phyloP scores from a whole-genome alignment of 2,113 vertebrate genomes.

The Catharus bicknelli region DNA sequence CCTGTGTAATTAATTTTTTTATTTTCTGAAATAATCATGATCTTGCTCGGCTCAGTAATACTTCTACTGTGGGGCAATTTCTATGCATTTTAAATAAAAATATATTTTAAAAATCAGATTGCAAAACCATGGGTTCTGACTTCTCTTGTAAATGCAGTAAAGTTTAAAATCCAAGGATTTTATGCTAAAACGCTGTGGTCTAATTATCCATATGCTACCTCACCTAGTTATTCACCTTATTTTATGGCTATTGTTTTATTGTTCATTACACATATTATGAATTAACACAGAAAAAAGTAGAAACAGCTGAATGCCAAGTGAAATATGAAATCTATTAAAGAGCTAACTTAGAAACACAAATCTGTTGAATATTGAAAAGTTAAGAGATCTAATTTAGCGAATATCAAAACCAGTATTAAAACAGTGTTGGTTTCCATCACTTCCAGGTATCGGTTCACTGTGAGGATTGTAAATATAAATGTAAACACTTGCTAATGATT shows the following conservation, averaged over 20 bases:
- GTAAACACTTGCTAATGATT: conserved; percentile 62
- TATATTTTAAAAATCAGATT: neutral
- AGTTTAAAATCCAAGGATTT: neutral
- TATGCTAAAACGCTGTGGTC: neutral
- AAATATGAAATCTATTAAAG: neutral
- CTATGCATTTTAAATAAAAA: neutral
- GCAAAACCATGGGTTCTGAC: neutral
- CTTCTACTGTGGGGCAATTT: neutral
- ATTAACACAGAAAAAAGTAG: neutral
- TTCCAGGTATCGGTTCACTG: neutral
- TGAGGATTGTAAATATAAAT: conserved; percentile 42
- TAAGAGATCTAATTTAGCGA: neutral
- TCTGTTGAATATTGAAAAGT: conserved; percentile 20
- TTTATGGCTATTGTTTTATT: neutral
- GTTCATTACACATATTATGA: neutral
- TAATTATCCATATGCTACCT: neutral
- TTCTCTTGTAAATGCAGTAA: neutral
- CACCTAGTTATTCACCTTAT: neutral
- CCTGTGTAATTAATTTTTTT: neutral
- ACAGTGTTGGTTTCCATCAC: neutral
- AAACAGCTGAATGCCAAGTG: neutral
- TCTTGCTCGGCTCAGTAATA: neutral
- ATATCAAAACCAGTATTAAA: conserved; percentile 24
- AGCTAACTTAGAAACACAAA: conserved; percentile 2
- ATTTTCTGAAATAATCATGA: neutral